phyloP scores from a whole-genome alignment of 2,797 vertebrate genomes.

The Xiphophorus birchmanni region DNA sequence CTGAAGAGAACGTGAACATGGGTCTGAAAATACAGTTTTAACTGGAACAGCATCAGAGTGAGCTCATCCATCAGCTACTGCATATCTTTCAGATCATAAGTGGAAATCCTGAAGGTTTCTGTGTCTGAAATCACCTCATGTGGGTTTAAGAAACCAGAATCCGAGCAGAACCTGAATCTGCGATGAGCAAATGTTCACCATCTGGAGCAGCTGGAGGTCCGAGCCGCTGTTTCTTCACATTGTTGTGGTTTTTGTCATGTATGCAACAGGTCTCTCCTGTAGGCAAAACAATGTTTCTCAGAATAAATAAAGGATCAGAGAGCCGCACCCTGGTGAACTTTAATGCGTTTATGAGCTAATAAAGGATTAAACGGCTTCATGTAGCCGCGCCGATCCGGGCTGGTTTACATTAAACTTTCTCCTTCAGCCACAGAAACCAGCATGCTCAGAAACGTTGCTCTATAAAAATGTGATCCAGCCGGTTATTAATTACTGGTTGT shows the following conservation, averaged over 20 bases:
- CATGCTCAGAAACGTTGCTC: background rate
- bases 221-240: background rate
- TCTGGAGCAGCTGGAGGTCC: background rate
- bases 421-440: background rate
- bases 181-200: background rate
- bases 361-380: background rate
- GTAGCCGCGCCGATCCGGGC: background rate
- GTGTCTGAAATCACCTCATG: background rate
- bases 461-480: background rate
- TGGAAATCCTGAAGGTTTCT: background rate
- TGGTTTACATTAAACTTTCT: background rate
- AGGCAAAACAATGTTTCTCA: no score
- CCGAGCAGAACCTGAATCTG: background rate
- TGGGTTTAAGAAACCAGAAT: background rate
- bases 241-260: no score
- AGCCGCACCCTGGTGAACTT: no score
- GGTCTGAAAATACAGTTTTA: no score
- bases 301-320: no score
- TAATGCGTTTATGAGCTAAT: background rate
- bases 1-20: no score
- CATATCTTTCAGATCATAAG: no score
- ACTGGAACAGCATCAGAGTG: no score
- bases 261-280: no score
- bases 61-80: no score
- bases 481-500: background rate